Conservation (phyloP, 2,888 invertebrate species). For the Bombylius discolor region DNA sequence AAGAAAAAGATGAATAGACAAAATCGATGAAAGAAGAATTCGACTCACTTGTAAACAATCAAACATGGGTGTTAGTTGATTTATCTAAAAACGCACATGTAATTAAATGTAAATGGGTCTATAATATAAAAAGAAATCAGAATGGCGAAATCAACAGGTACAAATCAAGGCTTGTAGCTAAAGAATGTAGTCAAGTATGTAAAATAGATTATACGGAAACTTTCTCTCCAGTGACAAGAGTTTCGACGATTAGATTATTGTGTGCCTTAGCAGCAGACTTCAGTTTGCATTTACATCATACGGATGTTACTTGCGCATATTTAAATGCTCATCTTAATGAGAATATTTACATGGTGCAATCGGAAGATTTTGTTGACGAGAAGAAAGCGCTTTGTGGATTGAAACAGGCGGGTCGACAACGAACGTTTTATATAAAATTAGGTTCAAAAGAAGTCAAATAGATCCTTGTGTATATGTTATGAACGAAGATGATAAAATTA, state of each 20-base stretch:
- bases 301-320: conserved; percentile 7
- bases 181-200: conserved; percentile 9
- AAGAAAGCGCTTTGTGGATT: conserved; percentile 17
- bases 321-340: conserved; percentile 15
- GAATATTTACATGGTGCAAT: conserved; percentile 14
- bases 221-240: conserved; percentile 12
- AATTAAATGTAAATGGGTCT: conserved; percentile 12
- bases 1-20: neutral
- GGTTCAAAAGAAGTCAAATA: conserved; percentile 7
- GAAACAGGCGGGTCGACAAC: conserved; percentile 18
- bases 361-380: conserved; percentile 7
- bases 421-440: conserved; percentile 12
- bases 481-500: neutral
- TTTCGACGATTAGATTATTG: conserved; percentile 14
- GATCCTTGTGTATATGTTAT: neutral
- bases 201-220: conserved; percentile 8
- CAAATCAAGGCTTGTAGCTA: conserved; percentile 13
- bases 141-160: conserved; percentile 11
- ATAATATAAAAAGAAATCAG: conserved; percentile 8
- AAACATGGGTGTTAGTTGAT: conserved; percentile 7
- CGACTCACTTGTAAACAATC: conserved; percentile 1
- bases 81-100: conserved; percentile 7
- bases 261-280: conserved; percentile 16
- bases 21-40: conserved; percentile 1
- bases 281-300: conserved; percentile 15